Evolutionary conservation across 2,797 vertebrate species (phyloP).

Genomic region (Microhierax caerulescens): DNA sequence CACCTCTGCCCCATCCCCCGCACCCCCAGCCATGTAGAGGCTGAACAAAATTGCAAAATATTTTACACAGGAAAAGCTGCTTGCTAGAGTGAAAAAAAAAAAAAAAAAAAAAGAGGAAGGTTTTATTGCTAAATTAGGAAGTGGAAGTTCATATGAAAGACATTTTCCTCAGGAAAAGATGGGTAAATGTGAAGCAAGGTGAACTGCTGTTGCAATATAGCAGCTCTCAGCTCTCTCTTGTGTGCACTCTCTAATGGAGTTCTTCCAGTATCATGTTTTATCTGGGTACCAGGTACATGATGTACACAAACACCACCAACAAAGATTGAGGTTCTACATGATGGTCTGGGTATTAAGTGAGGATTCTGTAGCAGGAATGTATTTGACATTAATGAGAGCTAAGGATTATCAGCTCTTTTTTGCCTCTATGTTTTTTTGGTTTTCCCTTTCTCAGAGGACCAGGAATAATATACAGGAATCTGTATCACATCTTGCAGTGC

Average conservation of each 20-base stretch:
- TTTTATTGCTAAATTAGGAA: conserved; percentile 59
- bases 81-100: background rate
- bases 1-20: too few species aligned
- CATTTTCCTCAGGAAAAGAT: conserved; percentile 25
- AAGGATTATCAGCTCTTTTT: background rate
- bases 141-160: conserved; percentile 31
- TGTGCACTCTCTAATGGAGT: too few species aligned
- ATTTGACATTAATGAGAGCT: background rate
- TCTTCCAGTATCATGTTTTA: background rate
- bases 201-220: background rate
- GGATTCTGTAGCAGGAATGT: background rate
- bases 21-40: background rate
- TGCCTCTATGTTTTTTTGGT: background rate
- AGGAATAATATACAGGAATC: background rate
- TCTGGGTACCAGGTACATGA: background rate
- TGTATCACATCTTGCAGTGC: background rate
- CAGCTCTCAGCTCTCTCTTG: background rate
- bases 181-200: conserved; percentile 35
- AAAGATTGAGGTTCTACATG: fast-evolving
- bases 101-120: conserved; percentile 18
- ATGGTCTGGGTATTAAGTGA: background rate
- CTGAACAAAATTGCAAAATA: conserved; percentile 2
- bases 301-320: background rate
- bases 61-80: background rate
- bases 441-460: background rate